These are phyloP conservation scores for Patella vulgata DNA, from an alignment of 1,140 invertebrate genomes.

Conservation along the genomic window DNA sequence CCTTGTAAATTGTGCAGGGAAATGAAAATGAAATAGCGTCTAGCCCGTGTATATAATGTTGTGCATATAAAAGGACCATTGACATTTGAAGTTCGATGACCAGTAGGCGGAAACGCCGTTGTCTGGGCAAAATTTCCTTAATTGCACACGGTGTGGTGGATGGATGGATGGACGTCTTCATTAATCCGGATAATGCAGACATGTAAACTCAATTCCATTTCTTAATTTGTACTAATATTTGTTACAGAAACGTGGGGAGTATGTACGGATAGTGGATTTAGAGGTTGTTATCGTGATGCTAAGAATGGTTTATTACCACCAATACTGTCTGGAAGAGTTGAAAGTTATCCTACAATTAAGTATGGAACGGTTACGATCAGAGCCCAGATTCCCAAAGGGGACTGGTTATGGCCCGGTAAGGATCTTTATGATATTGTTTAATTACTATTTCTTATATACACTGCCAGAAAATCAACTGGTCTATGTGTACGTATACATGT, in stretches of 20 bases:
- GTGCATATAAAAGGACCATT: no score
- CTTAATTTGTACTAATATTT: neutral
- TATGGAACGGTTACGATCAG: conserved; percentile 79
- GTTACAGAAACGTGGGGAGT: conserved; percentile 29
- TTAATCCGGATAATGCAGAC: no score
- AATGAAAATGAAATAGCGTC: no score
- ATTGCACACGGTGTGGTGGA: neutral
- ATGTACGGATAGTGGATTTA: conserved; percentile 39
- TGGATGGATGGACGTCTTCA: neutral
- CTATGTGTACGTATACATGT: no score
- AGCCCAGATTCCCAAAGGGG: conserved; percentile 79
- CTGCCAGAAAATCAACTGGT: no score
- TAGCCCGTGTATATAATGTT: no score
- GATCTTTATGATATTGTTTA: neutral
- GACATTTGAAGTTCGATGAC: no score
- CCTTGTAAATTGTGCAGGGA: no score
- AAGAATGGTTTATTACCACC: conserved; percentile 36
- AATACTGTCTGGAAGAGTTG: conserved; percentile 73
- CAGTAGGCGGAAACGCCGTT: no score
- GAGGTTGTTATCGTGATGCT: conserved; percentile 41
- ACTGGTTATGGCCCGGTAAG: conserved; percentile 82
- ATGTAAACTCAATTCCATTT: neutral
- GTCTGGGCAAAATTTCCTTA: no score
- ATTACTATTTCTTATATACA: no score
- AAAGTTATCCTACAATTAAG: conserved; percentile 74